Base-by-base conservation (phyloP, 2,888 invertebrate genomes). In the Myopa tessellatipennis region DNA sequence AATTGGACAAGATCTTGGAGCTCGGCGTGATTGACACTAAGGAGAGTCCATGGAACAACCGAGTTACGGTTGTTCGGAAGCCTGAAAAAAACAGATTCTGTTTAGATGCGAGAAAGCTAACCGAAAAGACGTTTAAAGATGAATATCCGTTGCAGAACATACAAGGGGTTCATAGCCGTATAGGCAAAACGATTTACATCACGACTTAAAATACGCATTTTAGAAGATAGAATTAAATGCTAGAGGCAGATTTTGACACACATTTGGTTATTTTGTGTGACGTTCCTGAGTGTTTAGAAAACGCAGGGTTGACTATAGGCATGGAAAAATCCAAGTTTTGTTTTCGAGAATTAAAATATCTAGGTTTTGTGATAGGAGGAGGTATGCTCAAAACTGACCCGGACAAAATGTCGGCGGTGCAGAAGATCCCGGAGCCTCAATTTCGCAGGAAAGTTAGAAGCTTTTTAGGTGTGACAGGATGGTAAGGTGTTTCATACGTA, bases 121-220 rank as follows among this genome's bases (percentile, higher is more conserved):
- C 79, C n/a, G 34, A 16, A 1, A 7, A 76, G 3, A 80, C 79
- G 0, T 76, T 76, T 65, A 80, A 80, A 60, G 78, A 79, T 26
- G 78, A 74, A 3, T 77, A 79, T 60, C 80, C 79, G 2, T 63
- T 79, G 18, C 79, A 74, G n/a, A 74, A 77, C 12, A 79, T 80
- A 36, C 69, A 76, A 12, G 80, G 80, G 8, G 40, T 80, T 1
- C 45, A 79, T 4, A 74, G 76, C n/a, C 55, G 79, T 1, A 61
- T 80, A 10, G 63, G 69, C 8, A 72, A 79, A 36, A 76, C 78
- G 5, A 76, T 71, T 26, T 79, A 45, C 55, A 80, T 80, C 16
- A 77, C 7, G 77, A 80, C 40, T 38, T 80, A 14, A 80, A 80
- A 52, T 78, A 78, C 58, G 78, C 78, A 4, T 79, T 77, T 58